Conservation (phyloP, 1,140 invertebrate genomes). For the Diuraphis noxia region DNA sequence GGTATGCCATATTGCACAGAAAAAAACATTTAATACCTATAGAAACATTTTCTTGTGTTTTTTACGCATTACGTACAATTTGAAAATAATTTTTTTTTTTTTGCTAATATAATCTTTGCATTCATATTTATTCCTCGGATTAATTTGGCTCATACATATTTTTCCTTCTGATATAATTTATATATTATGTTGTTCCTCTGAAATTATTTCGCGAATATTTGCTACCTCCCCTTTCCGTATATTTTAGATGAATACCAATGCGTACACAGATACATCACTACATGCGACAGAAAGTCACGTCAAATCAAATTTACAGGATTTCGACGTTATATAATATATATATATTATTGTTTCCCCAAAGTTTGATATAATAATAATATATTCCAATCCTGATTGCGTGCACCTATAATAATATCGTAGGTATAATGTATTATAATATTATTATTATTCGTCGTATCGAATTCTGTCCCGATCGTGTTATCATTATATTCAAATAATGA, state of each 20-base stretch:
- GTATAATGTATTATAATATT: background rate
- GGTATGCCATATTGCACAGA: too few relatives aligned
- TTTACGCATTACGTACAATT: too few relatives aligned
- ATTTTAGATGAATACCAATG: background rate
- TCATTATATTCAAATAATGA: background rate
- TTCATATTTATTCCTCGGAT: too few relatives aligned
- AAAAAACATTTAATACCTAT: too few relatives aligned
- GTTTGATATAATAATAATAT: background rate
- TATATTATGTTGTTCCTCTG: background rate
- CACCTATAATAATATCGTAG: background rate
- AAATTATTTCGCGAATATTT: background rate
- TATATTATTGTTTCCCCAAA: background rate
- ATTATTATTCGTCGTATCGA: background rate
- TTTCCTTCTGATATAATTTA: background rate
- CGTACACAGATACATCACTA: background rate
- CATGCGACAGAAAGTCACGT: background rate
- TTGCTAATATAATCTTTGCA: too few relatives aligned
- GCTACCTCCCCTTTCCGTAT: too few relatives aligned
- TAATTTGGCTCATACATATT: background rate
- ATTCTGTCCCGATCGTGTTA: background rate
- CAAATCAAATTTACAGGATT: background rate
- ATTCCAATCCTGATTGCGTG: background rate
- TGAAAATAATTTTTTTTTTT: too few relatives aligned
- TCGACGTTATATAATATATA: background rate
- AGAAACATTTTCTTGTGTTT: too few relatives aligned